Evolutionary conservation across 2,113 vertebrate genomes (phyloP).

Genomic region (Seriola dumerili): DNA sequence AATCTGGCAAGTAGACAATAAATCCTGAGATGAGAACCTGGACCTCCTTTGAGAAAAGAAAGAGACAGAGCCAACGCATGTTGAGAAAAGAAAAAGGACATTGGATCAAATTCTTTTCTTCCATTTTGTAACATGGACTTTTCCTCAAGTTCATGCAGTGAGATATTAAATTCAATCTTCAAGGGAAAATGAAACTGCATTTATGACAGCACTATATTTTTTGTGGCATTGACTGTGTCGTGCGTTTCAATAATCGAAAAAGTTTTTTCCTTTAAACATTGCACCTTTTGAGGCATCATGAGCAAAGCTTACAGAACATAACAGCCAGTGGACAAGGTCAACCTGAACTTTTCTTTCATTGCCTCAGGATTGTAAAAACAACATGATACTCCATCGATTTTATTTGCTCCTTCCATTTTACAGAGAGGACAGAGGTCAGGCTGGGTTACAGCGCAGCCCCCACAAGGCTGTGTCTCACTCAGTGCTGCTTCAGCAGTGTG

Average conservation of each 20-base stretch:
- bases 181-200: background rate
- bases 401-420: background rate
- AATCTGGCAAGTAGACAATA: slow-evolving; percentile 13
- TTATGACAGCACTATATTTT: background rate
- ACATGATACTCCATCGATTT: slow-evolving; percentile 6
- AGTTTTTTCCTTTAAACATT: slow-evolving; percentile 9
- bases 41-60: background rate
- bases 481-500: background rate
- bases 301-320: background rate
- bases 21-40: slow-evolving; percentile 2
- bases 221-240: background rate
- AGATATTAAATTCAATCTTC: slow-evolving; percentile 4
- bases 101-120: background rate
- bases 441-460: background rate
- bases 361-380: background rate
- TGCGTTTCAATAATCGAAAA: background rate
- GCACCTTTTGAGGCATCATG: slow-evolving; percentile 20
- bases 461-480: background rate
- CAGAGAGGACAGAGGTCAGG: slow-evolving; percentile 20
- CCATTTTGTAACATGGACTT: background rate
- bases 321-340: slow-evolving; percentile 8
- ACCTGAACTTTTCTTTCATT: slow-evolving; percentile 12
- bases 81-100: background rate
- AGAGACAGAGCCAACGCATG: background rate
- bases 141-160: background rate